phyloP scores from a whole-genome alignment of 1,140 invertebrate species.

The Drosophila erecta region DNA sequence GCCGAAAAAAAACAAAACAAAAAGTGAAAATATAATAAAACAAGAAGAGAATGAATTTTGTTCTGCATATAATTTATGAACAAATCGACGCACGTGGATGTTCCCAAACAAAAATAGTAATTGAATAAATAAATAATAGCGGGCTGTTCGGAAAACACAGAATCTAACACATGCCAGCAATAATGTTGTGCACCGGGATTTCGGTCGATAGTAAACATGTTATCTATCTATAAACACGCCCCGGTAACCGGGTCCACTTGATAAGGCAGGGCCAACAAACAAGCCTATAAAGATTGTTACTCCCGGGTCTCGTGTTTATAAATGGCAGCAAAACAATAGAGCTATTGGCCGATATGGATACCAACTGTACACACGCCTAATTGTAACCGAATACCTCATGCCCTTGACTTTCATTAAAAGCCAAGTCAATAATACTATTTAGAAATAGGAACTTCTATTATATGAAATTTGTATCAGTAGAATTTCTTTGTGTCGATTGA shows the following conservation, averaged over 20 bases:
- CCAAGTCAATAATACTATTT: background rate
- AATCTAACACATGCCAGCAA: constrained; percentile 49
- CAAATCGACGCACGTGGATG: constrained; percentile 54
- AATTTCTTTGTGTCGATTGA: too few relatives aligned
- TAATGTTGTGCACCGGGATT: constrained; percentile 51
- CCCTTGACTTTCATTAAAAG: constrained; percentile 8
- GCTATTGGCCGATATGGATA: constrained; percentile 10
- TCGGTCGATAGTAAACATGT: constrained; percentile 50
- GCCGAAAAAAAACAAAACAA: constrained; percentile 16
- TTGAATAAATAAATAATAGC: constrained; percentile 44
- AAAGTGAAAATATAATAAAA: constrained; percentile 20
- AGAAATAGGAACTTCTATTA: too few relatives aligned
- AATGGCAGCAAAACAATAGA: constrained; percentile 11
- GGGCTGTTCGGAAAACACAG: constrained; percentile 11
- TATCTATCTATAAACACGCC: constrained; percentile 52
- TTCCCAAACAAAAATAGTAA: constrained; percentile 50
- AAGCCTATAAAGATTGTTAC: constrained; percentile 22
- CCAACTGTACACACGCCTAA: background rate
- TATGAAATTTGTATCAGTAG: too few relatives aligned
- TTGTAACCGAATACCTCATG: background rate
- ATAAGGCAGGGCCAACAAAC: constrained; percentile 39
- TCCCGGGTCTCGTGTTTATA: background rate
- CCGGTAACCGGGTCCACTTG: constrained; percentile 33
- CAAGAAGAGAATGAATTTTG: constrained; percentile 10
- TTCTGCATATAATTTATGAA: constrained; percentile 54